phyloP scores from a whole-genome alignment of 2,113 vertebrate genomes.

The Myiozetetes cayanensis region DNA sequence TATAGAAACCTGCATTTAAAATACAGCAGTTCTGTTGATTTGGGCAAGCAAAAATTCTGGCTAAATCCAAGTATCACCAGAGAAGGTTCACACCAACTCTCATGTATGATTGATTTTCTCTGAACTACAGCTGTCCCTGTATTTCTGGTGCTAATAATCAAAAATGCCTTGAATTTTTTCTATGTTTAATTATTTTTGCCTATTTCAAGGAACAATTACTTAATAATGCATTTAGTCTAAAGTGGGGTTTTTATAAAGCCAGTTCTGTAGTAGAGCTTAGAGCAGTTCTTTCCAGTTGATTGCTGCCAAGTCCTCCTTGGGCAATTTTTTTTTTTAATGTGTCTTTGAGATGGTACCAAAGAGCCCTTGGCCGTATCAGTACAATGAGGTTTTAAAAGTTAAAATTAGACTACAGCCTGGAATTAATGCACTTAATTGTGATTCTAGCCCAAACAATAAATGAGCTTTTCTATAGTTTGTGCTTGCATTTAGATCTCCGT shows the following conservation, averaged over 20 bases:
- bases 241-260: not conserved
- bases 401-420: not conserved
- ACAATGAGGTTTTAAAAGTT: not conserved
- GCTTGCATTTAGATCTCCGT: not conserved
- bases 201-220: slow-evolving; percentile 21
- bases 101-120: not conserved
- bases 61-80: not conserved
- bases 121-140: not conserved
- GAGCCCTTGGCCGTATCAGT: not conserved
- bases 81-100: not conserved
- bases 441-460: not conserved
- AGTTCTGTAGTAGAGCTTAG: not conserved
- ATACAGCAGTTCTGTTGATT: not conserved
- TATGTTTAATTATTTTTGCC: not conserved
- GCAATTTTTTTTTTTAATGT: not conserved
- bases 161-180: slow-evolving; percentile 45
- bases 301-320: not conserved
- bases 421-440: not conserved
- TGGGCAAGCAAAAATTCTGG: not conserved
- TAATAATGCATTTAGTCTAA: not conserved
- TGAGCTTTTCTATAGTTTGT: not conserved
- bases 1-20: not conserved
- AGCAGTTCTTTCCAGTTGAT: not conserved
- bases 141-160: slow-evolving; percentile 20
- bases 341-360: slow-evolving; percentile 20